These are phyloP conservation scores for Melanostoma scalare DNA, from an alignment of 2,888 invertebrate species.

Conservation along the genomic window DNA sequence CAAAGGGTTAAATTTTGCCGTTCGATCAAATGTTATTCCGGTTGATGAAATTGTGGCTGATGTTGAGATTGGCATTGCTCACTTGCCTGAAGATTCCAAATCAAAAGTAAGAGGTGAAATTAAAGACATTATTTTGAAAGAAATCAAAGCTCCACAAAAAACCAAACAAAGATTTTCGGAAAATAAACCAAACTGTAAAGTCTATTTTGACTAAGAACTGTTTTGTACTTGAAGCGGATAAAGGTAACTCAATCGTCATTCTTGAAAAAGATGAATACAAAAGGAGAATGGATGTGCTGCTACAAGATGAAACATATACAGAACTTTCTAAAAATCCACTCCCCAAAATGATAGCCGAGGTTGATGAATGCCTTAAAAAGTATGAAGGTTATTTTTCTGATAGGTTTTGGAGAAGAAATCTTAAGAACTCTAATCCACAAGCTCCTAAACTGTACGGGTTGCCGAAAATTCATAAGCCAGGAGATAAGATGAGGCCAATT, in stretches of 20 bases:
- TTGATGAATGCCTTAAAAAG: slow-evolving; percentile 5
- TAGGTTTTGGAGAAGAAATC: slow-evolving; percentile 9
- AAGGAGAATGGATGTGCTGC: no score
- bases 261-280: no score
- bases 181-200: not conserved
- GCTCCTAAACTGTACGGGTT: not conserved
- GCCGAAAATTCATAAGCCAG: slow-evolving; percentile 2
- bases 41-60: slow-evolving; percentile 1
- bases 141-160: no score
- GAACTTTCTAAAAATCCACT: no score
- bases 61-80: slow-evolving; percentile 1
- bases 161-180: no score
- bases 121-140: slow-evolving; percentile 2
- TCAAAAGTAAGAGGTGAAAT: not conserved
- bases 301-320: no score
- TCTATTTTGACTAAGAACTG: not conserved
- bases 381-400: not conserved
- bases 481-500: slow-evolving; percentile 1
- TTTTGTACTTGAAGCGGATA: slow-evolving; percentile 1
- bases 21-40: not conserved
- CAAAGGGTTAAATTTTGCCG: slow-evolving; percentile 5
- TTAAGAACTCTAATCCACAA: slow-evolving; percentile 11
- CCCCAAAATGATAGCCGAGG: no score
- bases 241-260: slow-evolving; percentile 10
- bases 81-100: slow-evolving; percentile 4